Conservation (phyloP, 2,113 vertebrate species). For the Neomonachus schauinslandi region DNA sequence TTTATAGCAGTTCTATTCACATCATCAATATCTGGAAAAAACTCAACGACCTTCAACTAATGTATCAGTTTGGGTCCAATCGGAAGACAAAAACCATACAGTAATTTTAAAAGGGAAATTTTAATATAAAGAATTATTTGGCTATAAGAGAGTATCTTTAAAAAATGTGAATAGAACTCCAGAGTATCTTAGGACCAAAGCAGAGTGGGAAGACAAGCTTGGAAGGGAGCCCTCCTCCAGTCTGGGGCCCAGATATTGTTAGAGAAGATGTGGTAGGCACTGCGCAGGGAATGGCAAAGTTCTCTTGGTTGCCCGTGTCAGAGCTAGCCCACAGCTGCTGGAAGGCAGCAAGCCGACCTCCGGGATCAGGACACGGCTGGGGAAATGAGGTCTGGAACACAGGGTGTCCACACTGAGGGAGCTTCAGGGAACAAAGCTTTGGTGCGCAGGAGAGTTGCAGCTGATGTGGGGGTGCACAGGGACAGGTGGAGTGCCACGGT, state of each 20-base stretch:
- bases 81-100: neutral
- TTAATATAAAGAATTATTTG: neutral
- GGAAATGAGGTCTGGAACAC: neutral
- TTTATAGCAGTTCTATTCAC: neutral
- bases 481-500: no score
- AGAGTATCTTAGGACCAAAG: neutral
- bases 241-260: accelerated
- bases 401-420: neutral
- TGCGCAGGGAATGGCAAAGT: neutral
- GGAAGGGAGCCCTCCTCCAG: neutral
- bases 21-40: neutral
- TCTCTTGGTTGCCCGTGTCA: neutral
- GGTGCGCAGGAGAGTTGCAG: neutral
- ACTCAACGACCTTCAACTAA: neutral
- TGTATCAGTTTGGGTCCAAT: neutral
- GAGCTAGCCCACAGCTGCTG: neutral
- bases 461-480: no score
- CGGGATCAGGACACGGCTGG: neutral
- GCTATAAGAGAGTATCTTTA: neutral
- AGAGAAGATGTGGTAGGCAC: neutral
- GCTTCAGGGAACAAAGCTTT: neutral
- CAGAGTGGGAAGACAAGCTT: neutral
- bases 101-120: neutral
- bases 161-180: neutral
- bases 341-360: no score